Evolutionary conservation across 2,888 invertebrate species (phyloP), one percentile per base, ranked within the genome.

Genomic region (Oxyscelio sp.): DNA sequence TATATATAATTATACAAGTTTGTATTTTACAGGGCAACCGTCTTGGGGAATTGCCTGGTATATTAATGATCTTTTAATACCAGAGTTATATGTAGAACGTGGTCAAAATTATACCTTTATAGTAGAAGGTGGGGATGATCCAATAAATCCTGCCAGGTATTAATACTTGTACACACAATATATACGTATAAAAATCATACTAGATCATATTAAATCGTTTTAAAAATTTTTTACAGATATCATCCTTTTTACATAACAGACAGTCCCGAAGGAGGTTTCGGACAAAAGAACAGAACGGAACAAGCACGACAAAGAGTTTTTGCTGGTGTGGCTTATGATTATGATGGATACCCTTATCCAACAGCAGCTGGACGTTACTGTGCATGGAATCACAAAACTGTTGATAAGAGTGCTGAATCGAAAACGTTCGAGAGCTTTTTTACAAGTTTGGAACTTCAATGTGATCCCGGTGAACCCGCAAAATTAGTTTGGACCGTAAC

Each of bases 1-100:
- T n/a, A n/a, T n/a, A n/a, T n/a, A n/a, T n/a, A n/a, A n/a, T n/a
- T n/a, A n/a, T n/a, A n/a, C n/a, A n/a, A n/a, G n/a, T n/a, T n/a
- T n/a, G n/a, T n/a, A n/a, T n/a, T 59, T 66, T 63, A 74, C 74
- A 96, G 96, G 96, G 54, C 95, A 96, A 88, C 97, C 97, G 5
- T 97, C 97, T 0, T 98, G 98, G 97, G 98, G 98, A 75, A 97
- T 98, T 85, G 97, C 98, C 17, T 98, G 98, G 98, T 99, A 98
- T 95, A 96, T 99, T 92, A 98, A 99, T 94, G 98, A 98, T 90
- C 95, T 96, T 86, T 95, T 99, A 19, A 98, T 98, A 86, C 99
- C 99, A 0, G 98, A 98, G 94, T 95, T 99, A 31, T 97, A 97
- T 65, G 97, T 99, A 82, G 97, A 98, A 92, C 95, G 98, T 54